Evolutionary conservation across 2,797 vertebrate genomes (phyloP).

Genomic region (Parauchenoglanis ngamensis): DNA sequence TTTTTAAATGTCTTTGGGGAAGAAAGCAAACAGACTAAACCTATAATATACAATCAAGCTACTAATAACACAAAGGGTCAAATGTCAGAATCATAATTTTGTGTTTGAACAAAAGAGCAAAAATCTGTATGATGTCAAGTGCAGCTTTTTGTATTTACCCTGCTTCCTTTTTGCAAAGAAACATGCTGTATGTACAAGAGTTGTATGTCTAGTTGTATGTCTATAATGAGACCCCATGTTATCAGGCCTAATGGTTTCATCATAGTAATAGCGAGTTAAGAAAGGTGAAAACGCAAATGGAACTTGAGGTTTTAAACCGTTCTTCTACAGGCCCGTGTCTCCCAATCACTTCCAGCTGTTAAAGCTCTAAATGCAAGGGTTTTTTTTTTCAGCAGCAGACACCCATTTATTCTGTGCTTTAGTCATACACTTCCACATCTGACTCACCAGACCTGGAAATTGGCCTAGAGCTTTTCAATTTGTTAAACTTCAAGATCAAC

Average conservation of each 20-base stretch:
- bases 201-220: background rate
- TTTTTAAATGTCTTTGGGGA: background rate
- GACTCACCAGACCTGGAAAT: slow-evolving; percentile 16
- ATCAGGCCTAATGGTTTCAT: background rate
- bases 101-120: background rate
- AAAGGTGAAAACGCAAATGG: slow-evolving; percentile 70
- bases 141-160: background rate
- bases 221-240: background rate
- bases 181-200: background rate
- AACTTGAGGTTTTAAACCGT: slow-evolving; percentile 77
- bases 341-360: slow-evolving; percentile 88
- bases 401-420: slow-evolving; percentile 28
- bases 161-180: background rate
- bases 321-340: slow-evolving; percentile 61
- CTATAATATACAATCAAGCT: background rate
- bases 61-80: background rate
- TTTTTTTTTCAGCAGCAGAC: slow-evolving; percentile 40
- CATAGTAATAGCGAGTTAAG: background rate
- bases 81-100: background rate
- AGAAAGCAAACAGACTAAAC: background rate
- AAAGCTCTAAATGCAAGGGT: slow-evolving; percentile 60
- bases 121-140: background rate
- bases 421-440: slow-evolving; percentile 14
- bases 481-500: slow-evolving; percentile 17
- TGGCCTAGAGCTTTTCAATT: slow-evolving; percentile 27